A percentile compares a stretch with the other conserved stretches of the same genome.
Conservation (phyloP, 2,797 vertebrate genomes). For the Coccyzus lansbergi region DNA sequence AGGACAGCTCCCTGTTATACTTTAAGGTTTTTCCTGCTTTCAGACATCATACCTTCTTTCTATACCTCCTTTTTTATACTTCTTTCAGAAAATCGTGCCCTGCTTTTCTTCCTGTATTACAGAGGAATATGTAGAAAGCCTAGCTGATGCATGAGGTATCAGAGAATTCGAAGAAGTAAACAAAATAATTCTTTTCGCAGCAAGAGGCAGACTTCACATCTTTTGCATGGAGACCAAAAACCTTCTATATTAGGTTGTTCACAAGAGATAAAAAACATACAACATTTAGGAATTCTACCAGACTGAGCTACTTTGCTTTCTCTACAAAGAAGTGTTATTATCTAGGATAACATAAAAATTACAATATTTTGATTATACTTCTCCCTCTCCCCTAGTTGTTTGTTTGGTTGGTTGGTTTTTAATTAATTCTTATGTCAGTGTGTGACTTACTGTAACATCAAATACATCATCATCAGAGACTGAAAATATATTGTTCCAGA, state of each 20-base stretch:
- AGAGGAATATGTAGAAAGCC: not conserved
- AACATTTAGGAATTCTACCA: not conserved
- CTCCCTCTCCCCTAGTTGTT: rapidly evolving
- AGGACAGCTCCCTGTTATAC: not conserved
- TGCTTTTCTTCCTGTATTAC: not conserved
- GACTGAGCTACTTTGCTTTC: not conserved
- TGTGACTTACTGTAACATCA: not conserved
- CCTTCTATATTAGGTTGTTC: not conserved
- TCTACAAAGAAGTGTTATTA: not conserved
- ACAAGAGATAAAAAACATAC: not conserved
- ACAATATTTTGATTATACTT: not conserved
- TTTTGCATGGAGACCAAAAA: not conserved
- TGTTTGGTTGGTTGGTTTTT: no score
- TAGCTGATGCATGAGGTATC: not conserved
- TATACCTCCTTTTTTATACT: not conserved
- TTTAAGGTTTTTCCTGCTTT: not conserved
- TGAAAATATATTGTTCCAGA: not conserved
- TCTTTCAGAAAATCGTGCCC: not conserved
- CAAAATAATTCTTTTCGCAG: not conserved
- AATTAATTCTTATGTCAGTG: not conserved
- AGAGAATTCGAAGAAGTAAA: not conserved
- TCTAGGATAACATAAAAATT: not conserved
- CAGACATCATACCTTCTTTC: not conserved
- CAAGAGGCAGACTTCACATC: not conserved
- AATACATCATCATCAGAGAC: not conserved